A percentile compares a stretch with the other conserved stretches of the same genome.
These are phyloP conservation scores for Zootermopsis nevadensis DNA, from an alignment of 2,888 invertebrate genomes.

Conservation along the genomic window DNA sequence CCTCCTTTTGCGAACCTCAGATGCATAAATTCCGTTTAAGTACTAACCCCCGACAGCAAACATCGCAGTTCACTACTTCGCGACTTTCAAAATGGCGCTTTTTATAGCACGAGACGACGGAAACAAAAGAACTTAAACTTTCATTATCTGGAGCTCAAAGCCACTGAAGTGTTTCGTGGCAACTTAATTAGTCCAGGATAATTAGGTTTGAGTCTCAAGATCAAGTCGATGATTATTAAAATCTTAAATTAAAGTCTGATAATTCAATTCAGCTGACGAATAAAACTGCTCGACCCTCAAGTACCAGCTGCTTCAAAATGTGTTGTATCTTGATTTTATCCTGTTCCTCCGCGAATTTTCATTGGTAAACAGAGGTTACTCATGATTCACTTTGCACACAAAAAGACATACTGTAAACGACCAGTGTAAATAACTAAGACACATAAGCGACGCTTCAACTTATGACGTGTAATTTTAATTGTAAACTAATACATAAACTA, in stretches of 20 bases:
- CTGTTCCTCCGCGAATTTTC: background rate
- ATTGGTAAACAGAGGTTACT: background rate
- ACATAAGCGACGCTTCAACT: no score
- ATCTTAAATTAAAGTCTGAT: background rate
- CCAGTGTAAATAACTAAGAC: no score
- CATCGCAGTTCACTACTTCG: no score
- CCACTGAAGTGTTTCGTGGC: background rate
- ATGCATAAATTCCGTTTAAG: background rate
- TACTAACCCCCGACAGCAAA: background rate
- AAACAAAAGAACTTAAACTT: slow-evolving; percentile 2
- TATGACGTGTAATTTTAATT: no score
- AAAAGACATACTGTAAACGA: no score
- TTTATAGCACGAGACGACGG: background rate
- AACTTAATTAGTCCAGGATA: background rate
- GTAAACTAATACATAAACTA: no score
- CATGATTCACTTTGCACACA: no score
- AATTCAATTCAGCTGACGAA: background rate
- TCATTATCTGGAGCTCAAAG: background rate
- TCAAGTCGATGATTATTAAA: slow-evolving; percentile 2
- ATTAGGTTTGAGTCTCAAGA: background rate
- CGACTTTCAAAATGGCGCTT: background rate
- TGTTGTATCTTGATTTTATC: background rate
- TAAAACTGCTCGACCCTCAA: background rate
- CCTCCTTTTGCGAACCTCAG: no score
- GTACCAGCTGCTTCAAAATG: background rate